Percentiles rank a stretch among this genome's conserved stretches.
phyloP scores from a whole-genome alignment of 2,797 vertebrate genomes.

The Australoheros facetus region DNA sequence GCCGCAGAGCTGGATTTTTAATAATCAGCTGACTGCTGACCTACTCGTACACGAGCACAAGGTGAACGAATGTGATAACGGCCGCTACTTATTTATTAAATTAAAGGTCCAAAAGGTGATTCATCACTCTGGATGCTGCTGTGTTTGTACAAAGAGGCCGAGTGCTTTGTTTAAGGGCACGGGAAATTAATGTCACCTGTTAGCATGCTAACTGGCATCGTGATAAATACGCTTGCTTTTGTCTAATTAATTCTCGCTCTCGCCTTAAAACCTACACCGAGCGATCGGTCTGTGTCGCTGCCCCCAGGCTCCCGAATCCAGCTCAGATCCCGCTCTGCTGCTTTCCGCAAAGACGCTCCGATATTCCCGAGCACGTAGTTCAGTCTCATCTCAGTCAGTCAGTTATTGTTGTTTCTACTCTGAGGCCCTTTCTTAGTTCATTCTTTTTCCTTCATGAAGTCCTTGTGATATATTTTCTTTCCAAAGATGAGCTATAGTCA shows the following conservation, averaged over 20 bases:
- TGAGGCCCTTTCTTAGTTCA: neutral
- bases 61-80: neutral
- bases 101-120: neutral
- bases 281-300: accelerated
- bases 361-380: neutral
- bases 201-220: neutral
- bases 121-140: neutral
- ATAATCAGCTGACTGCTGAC: neutral
- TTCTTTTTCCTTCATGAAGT: neutral
- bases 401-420: neutral
- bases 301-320: neutral
- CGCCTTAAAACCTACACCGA: neutral
- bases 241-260: neutral
- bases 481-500: neutral
- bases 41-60: neutral
- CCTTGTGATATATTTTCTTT: neutral
- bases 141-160: neutral
- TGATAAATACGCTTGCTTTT: neutral
- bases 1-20: neutral
- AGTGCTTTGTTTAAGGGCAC: neutral
- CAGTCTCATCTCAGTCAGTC: too few species aligned
- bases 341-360: neutral
- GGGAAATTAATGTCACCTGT: neutral
- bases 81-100: neutral
- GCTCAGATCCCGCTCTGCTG: too few species aligned